A percentile compares a stretch with the other conserved stretches of the same genome.
phyloP scores from a whole-genome alignment of 2,113 vertebrate species.

The Brachypodius melanocephalos region DNA sequence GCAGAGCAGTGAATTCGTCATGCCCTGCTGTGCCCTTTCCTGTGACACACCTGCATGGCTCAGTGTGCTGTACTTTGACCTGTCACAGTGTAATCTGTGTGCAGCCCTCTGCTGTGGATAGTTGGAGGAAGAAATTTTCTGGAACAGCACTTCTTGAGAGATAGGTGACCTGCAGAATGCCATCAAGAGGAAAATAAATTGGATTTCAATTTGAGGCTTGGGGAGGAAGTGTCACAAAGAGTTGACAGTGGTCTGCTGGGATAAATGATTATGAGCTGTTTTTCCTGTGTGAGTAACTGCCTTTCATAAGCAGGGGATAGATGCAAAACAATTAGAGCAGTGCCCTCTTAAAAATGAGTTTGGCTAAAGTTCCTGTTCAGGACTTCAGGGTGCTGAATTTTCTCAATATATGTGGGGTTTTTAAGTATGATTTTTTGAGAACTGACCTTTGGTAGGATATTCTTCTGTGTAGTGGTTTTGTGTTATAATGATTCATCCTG shows the following conservation, averaged over 20 bases:
- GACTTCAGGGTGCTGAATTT: not conserved
- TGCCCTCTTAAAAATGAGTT: not conserved
- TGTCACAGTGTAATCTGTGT: not conserved
- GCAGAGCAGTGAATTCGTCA: accelerated
- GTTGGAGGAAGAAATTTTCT: not conserved
- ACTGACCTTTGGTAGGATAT: not conserved
- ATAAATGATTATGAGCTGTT: not conserved
- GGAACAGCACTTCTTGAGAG: not conserved
- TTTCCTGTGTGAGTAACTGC: not conserved
- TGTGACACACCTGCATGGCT: not conserved
- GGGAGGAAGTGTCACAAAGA: not conserved
- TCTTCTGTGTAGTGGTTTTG: not conserved
- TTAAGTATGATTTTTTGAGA: not conserved
- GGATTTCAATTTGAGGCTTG: not conserved
- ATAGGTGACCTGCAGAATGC: not conserved
- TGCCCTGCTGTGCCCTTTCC: not conserved
- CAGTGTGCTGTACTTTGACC: not conserved
- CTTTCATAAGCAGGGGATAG: not conserved
- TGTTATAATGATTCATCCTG: not conserved
- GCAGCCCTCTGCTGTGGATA: not conserved
- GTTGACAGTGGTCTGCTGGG: not conserved
- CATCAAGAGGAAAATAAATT: not conserved
- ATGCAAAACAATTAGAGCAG: not conserved
- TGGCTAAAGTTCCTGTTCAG: not conserved
- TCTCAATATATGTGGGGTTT: accelerated